These are phyloP conservation scores for Amphiprion clarkii DNA, from an alignment of 2,797 vertebrate genomes.

Conservation along the genomic window DNA sequence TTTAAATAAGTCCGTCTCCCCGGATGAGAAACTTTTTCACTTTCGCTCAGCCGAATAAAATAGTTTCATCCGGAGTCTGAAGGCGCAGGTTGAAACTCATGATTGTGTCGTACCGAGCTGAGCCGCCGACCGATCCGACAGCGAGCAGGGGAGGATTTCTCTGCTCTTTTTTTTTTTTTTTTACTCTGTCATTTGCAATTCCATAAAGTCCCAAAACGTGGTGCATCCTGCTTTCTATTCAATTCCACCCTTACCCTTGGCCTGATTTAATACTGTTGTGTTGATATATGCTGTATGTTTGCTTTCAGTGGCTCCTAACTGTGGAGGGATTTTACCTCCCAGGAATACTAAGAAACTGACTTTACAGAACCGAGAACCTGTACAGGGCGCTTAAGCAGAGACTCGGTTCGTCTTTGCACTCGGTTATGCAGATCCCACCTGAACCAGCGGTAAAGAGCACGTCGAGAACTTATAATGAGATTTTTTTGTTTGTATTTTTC, in stretches of 20 bases:
- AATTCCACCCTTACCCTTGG: slow-evolving; percentile 71
- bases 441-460: background rate
- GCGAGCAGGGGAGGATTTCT: slow-evolving; percentile 37
- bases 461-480: background rate
- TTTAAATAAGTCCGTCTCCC: slow-evolving; percentile 40
- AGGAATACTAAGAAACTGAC: slow-evolving; percentile 72
- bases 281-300: slow-evolving; percentile 70
- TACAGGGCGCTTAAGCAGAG: slow-evolving; percentile 19
- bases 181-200: slow-evolving; percentile 58
- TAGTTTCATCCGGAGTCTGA: slow-evolving; percentile 32
- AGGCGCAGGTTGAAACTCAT: slow-evolving; percentile 38
- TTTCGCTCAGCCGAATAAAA: slow-evolving; percentile 28
- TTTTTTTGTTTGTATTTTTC: background rate
- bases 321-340: slow-evolving; percentile 57
- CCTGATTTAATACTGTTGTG: slow-evolving; percentile 71
- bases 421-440: slow-evolving; percentile 42
- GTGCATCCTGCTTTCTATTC: slow-evolving; percentile 70
- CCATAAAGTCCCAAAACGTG: slow-evolving; percentile 56
- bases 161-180: slow-evolving; percentile 17
- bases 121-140: slow-evolving; percentile 17
- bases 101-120: slow-evolving; percentile 22
- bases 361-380: slow-evolving; percentile 45
- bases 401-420: slow-evolving; percentile 20
- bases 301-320: slow-evolving; percentile 53
- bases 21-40: slow-evolving; percentile 21